A percentile compares a stretch with the other conserved stretches of the same genome.
Evolutionary conservation across 2,888 invertebrate species (phyloP).

Genomic region (Taphrorychus bicolor): DNA sequence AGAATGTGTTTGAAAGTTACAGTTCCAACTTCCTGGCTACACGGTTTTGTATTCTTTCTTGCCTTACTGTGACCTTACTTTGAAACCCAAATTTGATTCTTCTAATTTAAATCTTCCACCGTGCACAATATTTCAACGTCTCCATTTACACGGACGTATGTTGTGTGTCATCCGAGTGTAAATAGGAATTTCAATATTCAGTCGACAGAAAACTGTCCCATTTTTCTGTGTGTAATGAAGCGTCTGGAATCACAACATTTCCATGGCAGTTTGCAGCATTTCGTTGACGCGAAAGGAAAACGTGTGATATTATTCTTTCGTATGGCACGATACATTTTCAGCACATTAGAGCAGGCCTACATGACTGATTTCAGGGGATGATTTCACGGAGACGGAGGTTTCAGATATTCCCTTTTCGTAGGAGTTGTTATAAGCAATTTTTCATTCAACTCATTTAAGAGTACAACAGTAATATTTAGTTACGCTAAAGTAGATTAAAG

Average conservation of each 20-base stretch:
- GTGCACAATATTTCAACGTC: not conserved
- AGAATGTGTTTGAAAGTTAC: not conserved
- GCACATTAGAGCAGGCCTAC: not conserved
- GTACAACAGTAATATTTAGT: no score
- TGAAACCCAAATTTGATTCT: no score
- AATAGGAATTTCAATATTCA: not conserved
- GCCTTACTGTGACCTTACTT: no score
- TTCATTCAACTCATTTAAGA: no score
- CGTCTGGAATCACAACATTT: slow-evolving; percentile 1
- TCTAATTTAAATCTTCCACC: not conserved
- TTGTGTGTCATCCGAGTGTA: not conserved
- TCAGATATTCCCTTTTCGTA: not conserved
- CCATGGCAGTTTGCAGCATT: not conserved
- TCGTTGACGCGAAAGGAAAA: not conserved
- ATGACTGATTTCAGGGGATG: not conserved
- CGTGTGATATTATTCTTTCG: not conserved
- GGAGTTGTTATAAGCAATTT: not conserved
- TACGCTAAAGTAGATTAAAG: no score
- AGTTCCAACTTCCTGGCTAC: not conserved
- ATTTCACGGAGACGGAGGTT: no score
- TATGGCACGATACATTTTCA: not conserved
- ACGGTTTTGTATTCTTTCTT: not conserved
- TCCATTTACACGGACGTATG: no score
- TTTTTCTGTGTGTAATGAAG: slow-evolving; percentile 6
- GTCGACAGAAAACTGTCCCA: not conserved